These are phyloP conservation scores for Numenius phaeopus DNA, from an alignment of 2,797 vertebrate genomes.

Conservation along the genomic window DNA sequence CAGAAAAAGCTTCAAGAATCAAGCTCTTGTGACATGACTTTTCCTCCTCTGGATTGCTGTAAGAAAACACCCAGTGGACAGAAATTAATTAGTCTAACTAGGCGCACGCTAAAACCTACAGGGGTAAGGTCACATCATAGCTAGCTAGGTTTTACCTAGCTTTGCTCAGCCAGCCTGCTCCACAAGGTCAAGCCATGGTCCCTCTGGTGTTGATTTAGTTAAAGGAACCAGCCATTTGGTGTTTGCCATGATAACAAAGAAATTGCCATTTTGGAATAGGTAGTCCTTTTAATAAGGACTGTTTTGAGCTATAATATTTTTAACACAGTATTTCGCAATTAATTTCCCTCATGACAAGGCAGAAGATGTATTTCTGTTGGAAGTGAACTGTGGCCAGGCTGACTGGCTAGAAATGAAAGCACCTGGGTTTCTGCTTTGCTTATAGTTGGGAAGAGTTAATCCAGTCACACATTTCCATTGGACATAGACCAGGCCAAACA, in stretches of 20 bases:
- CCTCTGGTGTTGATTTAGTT: not conserved
- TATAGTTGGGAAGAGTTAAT: not conserved
- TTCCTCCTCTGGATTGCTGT: not conserved
- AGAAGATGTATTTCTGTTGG: not conserved
- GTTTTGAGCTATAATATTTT: not conserved
- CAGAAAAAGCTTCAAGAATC: not conserved
- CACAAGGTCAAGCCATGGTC: not conserved
- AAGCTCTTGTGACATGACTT: not conserved
- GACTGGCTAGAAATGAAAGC: not conserved
- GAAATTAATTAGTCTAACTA: not conserved
- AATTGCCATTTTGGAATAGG: not conserved
- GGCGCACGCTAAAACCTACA: not conserved
- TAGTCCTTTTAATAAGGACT: not conserved
- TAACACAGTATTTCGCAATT: not conserved
- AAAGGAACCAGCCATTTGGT: not conserved
- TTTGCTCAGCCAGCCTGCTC: not conserved
- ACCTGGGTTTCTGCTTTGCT: not conserved
- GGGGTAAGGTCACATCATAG: not conserved
- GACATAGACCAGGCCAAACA: not conserved
- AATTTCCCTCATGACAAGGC: not conserved
- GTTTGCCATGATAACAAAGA: not conserved
- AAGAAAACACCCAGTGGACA: fast-evolving
- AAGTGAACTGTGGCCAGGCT: not conserved
- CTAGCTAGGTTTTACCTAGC: fast-evolving
- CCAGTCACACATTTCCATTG: not conserved